phyloP scores from a whole-genome alignment of 1,140 invertebrate genomes.

The Linepithema humile region DNA sequence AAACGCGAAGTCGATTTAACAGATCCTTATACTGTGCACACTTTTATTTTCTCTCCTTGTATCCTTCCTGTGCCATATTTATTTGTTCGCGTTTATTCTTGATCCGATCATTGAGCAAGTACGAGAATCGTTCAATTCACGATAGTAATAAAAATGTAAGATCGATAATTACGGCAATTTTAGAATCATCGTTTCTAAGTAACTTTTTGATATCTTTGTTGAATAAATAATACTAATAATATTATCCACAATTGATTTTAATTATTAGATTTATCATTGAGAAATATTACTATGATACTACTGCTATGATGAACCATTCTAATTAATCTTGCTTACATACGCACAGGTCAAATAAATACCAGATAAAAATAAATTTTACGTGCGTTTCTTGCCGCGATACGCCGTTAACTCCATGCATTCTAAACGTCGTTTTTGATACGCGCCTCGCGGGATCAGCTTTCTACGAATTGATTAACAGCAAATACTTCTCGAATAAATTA shows the following conservation, averaged over 20 bases:
- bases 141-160: not conserved
- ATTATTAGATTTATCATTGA: not conserved
- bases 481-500: constrained; percentile 25
- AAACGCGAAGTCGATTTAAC: not conserved
- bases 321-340: not conserved
- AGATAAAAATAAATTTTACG: constrained; percentile 19
- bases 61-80: not conserved
- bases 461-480: constrained; percentile 12
- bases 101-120: not conserved
- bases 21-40: not conserved
- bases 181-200: not conserved
- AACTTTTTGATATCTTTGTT: not conserved
- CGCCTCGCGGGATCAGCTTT: constrained; percentile 1
- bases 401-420: not conserved
- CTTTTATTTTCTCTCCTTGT: not conserved
- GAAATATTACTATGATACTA: not conserved
- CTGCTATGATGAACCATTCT: no score
- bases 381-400: not conserved
- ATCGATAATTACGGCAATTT: not conserved
- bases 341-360: not conserved
- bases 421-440: constrained; percentile 19
- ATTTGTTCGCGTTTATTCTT: not conserved
- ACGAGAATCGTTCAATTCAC: no score
- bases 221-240: not conserved
- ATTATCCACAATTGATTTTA: not conserved